A percentile compares a stretch with the other conserved stretches of the same genome.
Evolutionary conservation across 2,888 invertebrate genomes (phyloP).

Genomic region (Chydorus sphaericus): DNA sequence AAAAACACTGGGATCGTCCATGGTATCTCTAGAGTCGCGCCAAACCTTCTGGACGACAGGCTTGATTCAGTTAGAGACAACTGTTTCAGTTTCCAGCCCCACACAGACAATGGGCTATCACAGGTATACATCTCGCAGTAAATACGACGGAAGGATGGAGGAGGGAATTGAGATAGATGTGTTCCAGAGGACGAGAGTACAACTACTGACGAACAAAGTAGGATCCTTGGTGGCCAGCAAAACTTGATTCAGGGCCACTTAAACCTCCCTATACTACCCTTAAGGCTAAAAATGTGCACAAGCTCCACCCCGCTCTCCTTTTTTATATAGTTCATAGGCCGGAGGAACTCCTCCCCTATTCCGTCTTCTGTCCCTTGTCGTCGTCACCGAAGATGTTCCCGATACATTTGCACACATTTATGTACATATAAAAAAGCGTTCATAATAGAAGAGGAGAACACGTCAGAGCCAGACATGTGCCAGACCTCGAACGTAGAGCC

Average conservation of each 20-base stretch:
- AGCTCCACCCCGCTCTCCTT: background rate
- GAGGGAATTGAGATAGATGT: background rate
- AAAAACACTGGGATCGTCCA: background rate
- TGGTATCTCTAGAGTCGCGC: background rate
- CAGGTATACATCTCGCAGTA: background rate
- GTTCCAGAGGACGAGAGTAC: background rate
- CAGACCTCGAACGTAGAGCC: no score
- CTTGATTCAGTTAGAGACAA: background rate
- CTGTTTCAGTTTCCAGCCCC: conserved; percentile 5
- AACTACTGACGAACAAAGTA: conserved; percentile 1
- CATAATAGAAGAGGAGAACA: background rate
- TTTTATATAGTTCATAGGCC: no score
- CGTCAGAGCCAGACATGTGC: background rate
- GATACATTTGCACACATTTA: no score
- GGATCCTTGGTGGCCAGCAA: no score
- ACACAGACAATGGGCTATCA: background rate
- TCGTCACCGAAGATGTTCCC: no score
- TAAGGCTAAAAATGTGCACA: background rate
- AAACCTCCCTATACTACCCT: no score
- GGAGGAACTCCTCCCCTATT: background rate
- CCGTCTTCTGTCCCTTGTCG: no score
- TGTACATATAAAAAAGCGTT: no score
- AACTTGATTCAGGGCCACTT: no score
- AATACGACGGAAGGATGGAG: background rate
- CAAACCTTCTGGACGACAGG: conserved; percentile 1